Evolutionary conservation across 1,140 invertebrate genomes (phyloP), one percentile per base, ranked within the genome.

Genomic region (Ptiloglossa arizonensis): DNA sequence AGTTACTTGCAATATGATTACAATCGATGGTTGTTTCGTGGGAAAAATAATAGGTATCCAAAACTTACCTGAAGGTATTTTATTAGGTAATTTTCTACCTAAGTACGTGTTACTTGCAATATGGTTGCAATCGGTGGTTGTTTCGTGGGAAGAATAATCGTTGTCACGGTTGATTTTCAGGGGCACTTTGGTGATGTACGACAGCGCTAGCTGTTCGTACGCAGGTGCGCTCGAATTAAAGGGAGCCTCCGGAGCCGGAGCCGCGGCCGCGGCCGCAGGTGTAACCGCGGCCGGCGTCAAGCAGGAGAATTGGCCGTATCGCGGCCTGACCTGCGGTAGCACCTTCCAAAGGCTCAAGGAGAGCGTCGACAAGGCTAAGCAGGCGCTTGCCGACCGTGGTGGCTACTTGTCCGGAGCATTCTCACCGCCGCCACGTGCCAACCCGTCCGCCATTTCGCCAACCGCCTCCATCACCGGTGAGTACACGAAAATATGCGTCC

Each of bases 301-400:
- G 79, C 92, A 93, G 59, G 94, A 94, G 79, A 94, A 94, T 60
- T 93, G 93, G 88, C 89, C 91, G n/a, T 92, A 92, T 59, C 86
- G 92, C 27, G 88, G 92, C 82, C 87, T 93, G 8, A 87, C 89
- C 59, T 87, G 93, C 90, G 71, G 93, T 93, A 74, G 94, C 77
- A 97, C 97, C 17, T 97, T 97, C 93, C 96, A 97, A 88, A 96
- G 97, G 88, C 93, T 97, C 24, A 97, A 97, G 86, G 96, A 97
- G 87, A 97, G 96, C 85, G 96, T 97, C 32, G 96, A 97, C 88
- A 97, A 97, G 89, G 96, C 97, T 15, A 97, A 97, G 89, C 96
- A 97, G 9, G 97, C 96, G 0, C 91, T 97, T n/a, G 93, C 93
- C 60, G 93, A 93, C 74, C 88, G 93, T 19, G 91, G 91, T 17